Percentiles rank a stretch among this genome's conserved stretches.
phyloP scores from a whole-genome alignment of 2,113 vertebrate species.

The Conger conger region DNA sequence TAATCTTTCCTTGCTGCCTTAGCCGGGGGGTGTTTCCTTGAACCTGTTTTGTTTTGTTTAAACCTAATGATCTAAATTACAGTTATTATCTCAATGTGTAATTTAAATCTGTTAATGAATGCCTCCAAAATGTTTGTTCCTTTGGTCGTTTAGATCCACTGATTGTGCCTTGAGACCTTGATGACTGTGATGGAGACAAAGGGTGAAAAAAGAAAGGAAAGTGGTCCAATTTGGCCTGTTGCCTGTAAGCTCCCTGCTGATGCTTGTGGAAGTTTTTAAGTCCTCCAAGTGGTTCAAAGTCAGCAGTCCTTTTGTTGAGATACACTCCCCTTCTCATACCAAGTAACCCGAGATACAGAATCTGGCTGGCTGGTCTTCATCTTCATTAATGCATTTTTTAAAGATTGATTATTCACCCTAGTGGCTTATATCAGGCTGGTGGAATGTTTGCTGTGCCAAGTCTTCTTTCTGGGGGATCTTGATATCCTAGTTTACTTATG shows the following conservation, averaged over 20 bases:
- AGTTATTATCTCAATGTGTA: neutral
- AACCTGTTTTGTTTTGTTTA: slow-evolving; percentile 14
- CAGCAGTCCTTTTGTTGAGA: slow-evolving; percentile 8
- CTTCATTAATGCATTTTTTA: neutral
- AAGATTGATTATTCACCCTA: neutral
- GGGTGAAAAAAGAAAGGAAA: slow-evolving; percentile 4
- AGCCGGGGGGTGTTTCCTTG: slow-evolving; percentile 13
- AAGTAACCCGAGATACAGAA: neutral
- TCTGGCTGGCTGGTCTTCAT: neutral
- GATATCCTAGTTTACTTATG: neutral
- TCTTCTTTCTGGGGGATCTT: neutral
- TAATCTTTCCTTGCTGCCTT: slow-evolving; percentile 29
- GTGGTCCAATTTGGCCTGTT: slow-evolving; percentile 17
- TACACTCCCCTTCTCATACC: slow-evolving; percentile 15
- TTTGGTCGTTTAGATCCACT: neutral
- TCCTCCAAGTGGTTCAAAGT: slow-evolving; percentile 18
- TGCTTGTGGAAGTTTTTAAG: slow-evolving; percentile 13
- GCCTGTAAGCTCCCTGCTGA: slow-evolving; percentile 24
- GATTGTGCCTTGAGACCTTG: neutral
- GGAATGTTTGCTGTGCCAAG: neutral
- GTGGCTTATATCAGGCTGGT: neutral
- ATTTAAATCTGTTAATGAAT: neutral
- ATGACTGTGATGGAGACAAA: slow-evolving; percentile 10
- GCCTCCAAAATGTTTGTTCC: neutral
- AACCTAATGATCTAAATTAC: neutral